phyloP scores from a whole-genome alignment of 2,888 invertebrate genomes.

The Bembecia ichneumoniformis region DNA sequence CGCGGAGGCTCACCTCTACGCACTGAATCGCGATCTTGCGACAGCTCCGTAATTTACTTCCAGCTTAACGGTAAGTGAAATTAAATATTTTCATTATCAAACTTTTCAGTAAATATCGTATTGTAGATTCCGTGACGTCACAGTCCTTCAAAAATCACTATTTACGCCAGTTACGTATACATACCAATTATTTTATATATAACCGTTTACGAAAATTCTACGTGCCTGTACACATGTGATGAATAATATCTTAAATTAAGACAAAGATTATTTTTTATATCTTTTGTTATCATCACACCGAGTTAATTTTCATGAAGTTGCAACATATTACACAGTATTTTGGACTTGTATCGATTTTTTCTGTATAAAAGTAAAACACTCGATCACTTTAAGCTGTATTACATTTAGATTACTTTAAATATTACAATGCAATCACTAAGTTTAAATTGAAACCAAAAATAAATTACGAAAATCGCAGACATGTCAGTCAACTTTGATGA shows the following conservation, averaged over 20 bases:
- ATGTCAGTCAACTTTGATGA: slow-evolving; percentile 47
- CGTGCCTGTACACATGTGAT: slow-evolving; percentile 36
- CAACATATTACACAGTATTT: slow-evolving; percentile 31
- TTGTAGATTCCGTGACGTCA: slow-evolving; percentile 65
- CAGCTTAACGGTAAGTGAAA: slow-evolving; percentile 41
- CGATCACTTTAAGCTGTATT: slow-evolving; percentile 20
- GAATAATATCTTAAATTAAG: slow-evolving; percentile 48
- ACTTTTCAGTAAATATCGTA: slow-evolving; percentile 56
- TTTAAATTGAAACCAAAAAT: slow-evolving; percentile 46
- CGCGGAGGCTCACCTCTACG: slow-evolving; percentile 60
- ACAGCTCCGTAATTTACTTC: slow-evolving; percentile 24
- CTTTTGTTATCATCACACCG: slow-evolving; percentile 69
- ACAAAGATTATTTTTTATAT: slow-evolving; percentile 61
- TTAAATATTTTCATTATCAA: slow-evolving; percentile 47
- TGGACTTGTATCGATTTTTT: slow-evolving; percentile 16
- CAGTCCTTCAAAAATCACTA: slow-evolving; percentile 59
- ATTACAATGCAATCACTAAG: slow-evolving; percentile 38
- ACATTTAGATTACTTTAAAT: slow-evolving; percentile 21
- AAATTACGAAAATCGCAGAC: slow-evolving; percentile 62
- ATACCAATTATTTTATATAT: slow-evolving; percentile 31
- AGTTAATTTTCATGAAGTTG: slow-evolving; percentile 51
- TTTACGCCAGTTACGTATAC: slow-evolving; percentile 54
- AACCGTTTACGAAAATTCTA: slow-evolving; percentile 43
- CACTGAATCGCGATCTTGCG: slow-evolving; percentile 44
- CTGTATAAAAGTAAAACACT: slow-evolving; percentile 7